Evolutionary conservation across 2,888 invertebrate genomes (phyloP).

Genomic region (Archaeoteleia sp.): DNA sequence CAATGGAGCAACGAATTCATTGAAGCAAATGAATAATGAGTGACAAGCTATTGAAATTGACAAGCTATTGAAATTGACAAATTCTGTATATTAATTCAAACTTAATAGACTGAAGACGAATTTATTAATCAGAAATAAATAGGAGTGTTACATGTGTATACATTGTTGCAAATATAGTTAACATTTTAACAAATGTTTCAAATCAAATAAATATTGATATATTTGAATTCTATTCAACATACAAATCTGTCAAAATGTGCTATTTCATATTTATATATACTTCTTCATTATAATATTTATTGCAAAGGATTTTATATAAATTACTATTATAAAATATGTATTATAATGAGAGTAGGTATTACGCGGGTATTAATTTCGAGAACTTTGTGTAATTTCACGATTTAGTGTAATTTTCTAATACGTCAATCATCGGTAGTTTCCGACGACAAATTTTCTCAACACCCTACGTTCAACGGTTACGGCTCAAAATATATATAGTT

Average conservation of each 20-base stretch:
- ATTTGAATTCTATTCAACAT: no score
- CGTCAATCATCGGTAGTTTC: constrained; percentile 7
- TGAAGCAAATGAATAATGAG: constrained; percentile 15
- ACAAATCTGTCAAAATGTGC: not conserved
- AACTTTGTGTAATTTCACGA: no score
- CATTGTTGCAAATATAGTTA: constrained; percentile 2
- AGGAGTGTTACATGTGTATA: constrained; percentile 10
- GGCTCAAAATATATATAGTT: no score
- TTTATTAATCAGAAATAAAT: constrained; percentile 13
- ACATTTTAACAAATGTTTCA: no score
- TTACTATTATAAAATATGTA: no score
- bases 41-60: constrained; percentile 26
- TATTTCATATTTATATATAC: not conserved
- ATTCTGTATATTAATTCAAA: constrained; percentile 14
- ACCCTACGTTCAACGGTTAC: not conserved
- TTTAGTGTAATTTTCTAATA: constrained; percentile 5
- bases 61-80: no score
- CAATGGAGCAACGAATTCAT: no score
- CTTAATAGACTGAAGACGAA: constrained; percentile 3
- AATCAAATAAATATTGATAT: no score
- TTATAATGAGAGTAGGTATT: no score
- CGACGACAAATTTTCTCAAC: not conserved
- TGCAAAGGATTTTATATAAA: no score
- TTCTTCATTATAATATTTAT: not conserved
- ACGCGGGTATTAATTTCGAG: no score